These are phyloP conservation scores for Leucoraja ocellata DNA, from an alignment of 2,797 vertebrate species.

Conservation along the genomic window DNA sequence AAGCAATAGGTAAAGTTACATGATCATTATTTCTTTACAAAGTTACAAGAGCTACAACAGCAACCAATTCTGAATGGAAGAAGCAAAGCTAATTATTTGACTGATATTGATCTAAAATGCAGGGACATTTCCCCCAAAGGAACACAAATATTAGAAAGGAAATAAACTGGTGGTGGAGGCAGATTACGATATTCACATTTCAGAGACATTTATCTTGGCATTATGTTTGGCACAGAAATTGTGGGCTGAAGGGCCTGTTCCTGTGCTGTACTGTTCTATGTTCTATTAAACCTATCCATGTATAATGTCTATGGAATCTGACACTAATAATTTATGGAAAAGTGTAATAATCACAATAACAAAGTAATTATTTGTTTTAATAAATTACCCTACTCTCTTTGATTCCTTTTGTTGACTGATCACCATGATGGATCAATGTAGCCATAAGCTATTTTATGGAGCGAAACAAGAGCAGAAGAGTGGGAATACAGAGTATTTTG, in stretches of 20 bases:
- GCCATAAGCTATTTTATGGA: not conserved
- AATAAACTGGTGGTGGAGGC: not conserved
- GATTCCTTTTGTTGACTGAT: not conserved
- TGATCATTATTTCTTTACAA: not conserved
- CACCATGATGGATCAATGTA: not conserved
- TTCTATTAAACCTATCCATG: not conserved
- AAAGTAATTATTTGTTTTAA: not conserved
- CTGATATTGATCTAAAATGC: not conserved
- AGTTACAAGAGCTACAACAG: too few species aligned
- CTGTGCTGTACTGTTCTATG: too few species aligned
- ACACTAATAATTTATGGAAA: not conserved
- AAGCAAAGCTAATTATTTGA: not conserved
- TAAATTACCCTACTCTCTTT: not conserved
- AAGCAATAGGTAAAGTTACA: too few species aligned
- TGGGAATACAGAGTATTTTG: not conserved
- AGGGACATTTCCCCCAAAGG: not conserved
- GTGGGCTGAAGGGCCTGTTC: too few species aligned
- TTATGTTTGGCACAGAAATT: too few species aligned
- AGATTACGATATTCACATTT: too few species aligned
- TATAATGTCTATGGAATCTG: not conserved
- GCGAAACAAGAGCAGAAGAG: not conserved
- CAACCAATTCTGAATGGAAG: not conserved
- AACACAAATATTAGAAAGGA: not conserved
- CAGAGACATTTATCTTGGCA: too few species aligned
- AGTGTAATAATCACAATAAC: not conserved